These are phyloP conservation scores for Electrophaes corylata DNA, from an alignment of 2,888 invertebrate species.

Conservation along the genomic window DNA sequence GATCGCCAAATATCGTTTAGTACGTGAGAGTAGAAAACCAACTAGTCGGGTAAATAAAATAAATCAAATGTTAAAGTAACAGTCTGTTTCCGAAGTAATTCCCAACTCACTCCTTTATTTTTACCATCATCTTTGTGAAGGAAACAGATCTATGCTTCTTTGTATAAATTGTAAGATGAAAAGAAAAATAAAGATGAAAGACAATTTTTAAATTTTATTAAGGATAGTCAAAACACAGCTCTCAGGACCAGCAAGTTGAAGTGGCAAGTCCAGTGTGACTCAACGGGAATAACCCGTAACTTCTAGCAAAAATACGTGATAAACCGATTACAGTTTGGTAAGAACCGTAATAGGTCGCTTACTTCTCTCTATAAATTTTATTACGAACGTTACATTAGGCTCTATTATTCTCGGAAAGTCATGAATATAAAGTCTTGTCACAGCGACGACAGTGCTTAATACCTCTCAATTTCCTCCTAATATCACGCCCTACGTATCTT, in stretches of 20 bases:
- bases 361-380: constrained; percentile 19
- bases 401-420: constrained; percentile 26
- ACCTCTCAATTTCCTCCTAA: constrained; percentile 33
- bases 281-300: no score
- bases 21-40: constrained; percentile 81
- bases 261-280: no score
- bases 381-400: constrained; percentile 20
- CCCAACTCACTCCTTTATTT: constrained; percentile 57
- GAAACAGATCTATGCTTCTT: neutral
- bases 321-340: constrained; percentile 3
- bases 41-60: constrained; percentile 81
- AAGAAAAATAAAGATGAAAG: no score
- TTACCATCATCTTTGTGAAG: constrained; percentile 11
- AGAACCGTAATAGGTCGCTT: constrained; percentile 26
- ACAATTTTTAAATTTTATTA: no score
- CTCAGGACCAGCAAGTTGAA: no score
- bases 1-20: constrained; percentile 85
- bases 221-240: no score
- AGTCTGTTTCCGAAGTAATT: constrained; percentile 72
- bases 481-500: constrained; percentile 44
- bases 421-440: constrained; percentile 33
- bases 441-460: constrained; percentile 30
- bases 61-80: constrained; percentile 81
- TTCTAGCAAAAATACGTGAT: neutral
- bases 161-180: no score